Base-by-base conservation (phyloP, 1,140 invertebrate genomes). In the Nasonia giraulti region DNA sequence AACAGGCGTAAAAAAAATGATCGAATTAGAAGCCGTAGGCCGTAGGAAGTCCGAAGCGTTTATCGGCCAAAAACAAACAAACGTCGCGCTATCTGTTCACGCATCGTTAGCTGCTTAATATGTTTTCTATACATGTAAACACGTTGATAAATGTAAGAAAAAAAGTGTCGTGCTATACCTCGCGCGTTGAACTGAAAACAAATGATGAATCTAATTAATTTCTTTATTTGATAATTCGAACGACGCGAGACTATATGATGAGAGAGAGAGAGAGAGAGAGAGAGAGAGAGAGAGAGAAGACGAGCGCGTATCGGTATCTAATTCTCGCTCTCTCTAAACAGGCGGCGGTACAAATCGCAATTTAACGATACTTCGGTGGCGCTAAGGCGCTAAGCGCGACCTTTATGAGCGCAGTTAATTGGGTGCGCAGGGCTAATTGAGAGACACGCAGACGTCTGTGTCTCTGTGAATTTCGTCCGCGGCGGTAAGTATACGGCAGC, bases 81-180 rank as follows among this genome's bases (percentile, higher is more conserved):
- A 17, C 47, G 17, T 7, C 27, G 31, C 17, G 33, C 27, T 80
- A 80, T 80, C 79, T 47, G 44, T 80, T 73, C 79, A 80, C 79
- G 79, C 37, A 80, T 80, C 68, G 23, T 80, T 80, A 73, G 12
- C 40, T 31, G 20, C 40, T 44, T 44, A 10, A 47, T 71, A 47
- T 71, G 79, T 80, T 80, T 31, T 37, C 12, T 23, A 23, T 69
- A 80, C 79, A 80, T 71, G 79, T 71, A 80, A 80, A 80, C 79
- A 80, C 12, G 14, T 31, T 80, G 68, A 80, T 71, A 71, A 80
- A 71, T 27, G 20, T 73, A 20, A 68, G 33, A 80, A 68, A 76
- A 37, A 76, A 76, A 27, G 23, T 71, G 27, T 62, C 0, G 47
- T 14, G 47, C 12, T 17, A 50, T 27, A 27, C 47, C 47, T 50